Percentiles rank a stretch among this genome's conserved stretches.
Evolutionary conservation across 1,140 invertebrate species (phyloP).

Genomic region (Lordiphosa mommai): DNA sequence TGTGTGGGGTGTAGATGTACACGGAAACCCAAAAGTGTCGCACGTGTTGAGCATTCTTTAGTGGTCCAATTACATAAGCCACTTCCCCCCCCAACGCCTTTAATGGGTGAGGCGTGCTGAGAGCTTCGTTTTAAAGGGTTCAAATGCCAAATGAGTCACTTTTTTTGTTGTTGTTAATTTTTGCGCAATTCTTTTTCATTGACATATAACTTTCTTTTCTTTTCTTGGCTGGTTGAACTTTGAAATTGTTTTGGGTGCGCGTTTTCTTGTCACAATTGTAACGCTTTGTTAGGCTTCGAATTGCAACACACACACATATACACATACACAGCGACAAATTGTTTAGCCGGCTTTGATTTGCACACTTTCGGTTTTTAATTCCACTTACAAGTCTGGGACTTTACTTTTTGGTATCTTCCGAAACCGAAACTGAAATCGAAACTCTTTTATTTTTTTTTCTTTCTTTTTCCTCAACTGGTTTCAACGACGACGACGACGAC

Average conservation of each 20-base stretch:
- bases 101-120: conserved; percentile 47
- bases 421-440: conserved; percentile 41
- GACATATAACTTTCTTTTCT: conserved; percentile 55
- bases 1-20: conserved; percentile 34
- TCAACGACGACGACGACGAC: conserved; percentile 10
- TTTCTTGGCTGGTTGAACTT: conserved; percentile 60
- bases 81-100: conserved; percentile 29
- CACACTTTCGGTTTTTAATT: conserved; percentile 54
- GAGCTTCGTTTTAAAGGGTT: conserved; percentile 30
- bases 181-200: conserved; percentile 47
- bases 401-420: background rate
- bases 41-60: conserved; percentile 64
- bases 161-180: conserved; percentile 24
- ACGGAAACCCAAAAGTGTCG: conserved; percentile 42
- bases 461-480: conserved; percentile 13
- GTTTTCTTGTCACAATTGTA: conserved; percentile 46
- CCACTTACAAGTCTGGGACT: background rate
- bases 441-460: conserved; percentile 14
- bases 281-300: conserved; percentile 48
- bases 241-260: conserved; percentile 22
- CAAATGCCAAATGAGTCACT: conserved; percentile 26
- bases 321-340: conserved; percentile 2
- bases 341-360: conserved; percentile 50
- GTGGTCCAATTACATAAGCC: conserved; percentile 42
- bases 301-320: conserved; percentile 22